Base-by-base conservation (phyloP, 2,888 invertebrate species). In the Hanleya hanleyi region DNA sequence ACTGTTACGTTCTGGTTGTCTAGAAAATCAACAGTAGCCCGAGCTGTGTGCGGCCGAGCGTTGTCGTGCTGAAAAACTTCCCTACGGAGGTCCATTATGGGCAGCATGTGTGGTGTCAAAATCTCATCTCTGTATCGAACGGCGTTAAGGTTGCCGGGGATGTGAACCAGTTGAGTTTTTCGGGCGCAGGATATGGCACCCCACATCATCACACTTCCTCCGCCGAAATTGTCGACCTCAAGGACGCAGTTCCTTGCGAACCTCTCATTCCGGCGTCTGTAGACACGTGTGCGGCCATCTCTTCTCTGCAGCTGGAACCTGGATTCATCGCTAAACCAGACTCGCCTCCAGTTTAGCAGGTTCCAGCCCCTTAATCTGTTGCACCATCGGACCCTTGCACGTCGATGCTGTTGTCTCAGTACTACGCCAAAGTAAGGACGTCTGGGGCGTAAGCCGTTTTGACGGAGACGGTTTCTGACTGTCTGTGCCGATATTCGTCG, bases 181-280 rank as follows among this genome's bases (percentile, higher is more conserved):
- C 47, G n/a, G 18, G 47, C 22, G 47, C 22, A 47, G 47, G 2
- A 47, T 2, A 47, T 47, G 47, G 47, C 76, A 0, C 51, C 73
- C 76, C 76, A 77, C 49, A 76, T 49, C 76, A 77, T 75, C 6
- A 76, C 66, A 65, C 75, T 73, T 12, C 73, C 75, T 0, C 73
- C 74, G 37, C 78, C 74, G 41, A 68, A 78, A 36, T 61, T 64
- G 57, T 73, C 69, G 9, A 35, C 61, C 57, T 36, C 35, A 29
- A 38, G 38, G 12, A 73, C 33, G 65, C 75, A 73, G 22, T 67
- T 33, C 1, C 37, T 49, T 33, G 68, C 67, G 38, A 18, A 73
- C 9, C 65, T 67, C 57, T 70, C 67, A 65, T 57, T 37, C 9
- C 65, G 37, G 15, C 69, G 15, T 7, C 74, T 35, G 35, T 72